A percentile compares a stretch with the other conserved stretches of the same genome.
phyloP scores from a whole-genome alignment of 1,140 invertebrate genomes.

The Chelonus insularis region DNA sequence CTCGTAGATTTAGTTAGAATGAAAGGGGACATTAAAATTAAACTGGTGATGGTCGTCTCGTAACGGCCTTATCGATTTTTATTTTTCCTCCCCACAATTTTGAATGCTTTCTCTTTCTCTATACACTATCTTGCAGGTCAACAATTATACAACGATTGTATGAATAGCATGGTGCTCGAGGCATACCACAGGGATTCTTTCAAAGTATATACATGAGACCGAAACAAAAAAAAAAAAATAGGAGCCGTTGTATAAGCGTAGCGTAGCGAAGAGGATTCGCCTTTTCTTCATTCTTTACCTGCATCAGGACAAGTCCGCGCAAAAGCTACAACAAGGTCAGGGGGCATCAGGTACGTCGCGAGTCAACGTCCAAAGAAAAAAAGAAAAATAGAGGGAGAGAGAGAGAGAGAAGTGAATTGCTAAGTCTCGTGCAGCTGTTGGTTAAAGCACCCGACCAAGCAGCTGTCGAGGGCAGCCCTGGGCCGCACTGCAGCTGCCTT shows the following conservation, averaged over 20 bases:
- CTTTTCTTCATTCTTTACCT: constrained; percentile 12
- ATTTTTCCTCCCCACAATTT: not conserved
- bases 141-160: not conserved
- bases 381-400: constrained; percentile 17
- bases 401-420: constrained; percentile 21
- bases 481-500: constrained; percentile 35
- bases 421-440: constrained; percentile 36
- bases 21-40: too few species aligned
- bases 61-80: constrained; percentile 48
- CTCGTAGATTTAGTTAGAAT: too few species aligned
- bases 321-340: not conserved
- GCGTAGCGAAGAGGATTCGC: not conserved
- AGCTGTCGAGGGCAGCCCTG: constrained; percentile 33
- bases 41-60: constrained; percentile 1
- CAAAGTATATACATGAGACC: too few species aligned
- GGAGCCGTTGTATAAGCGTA: not conserved
- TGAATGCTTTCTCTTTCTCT: not conserved
- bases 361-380: constrained; percentile 6
- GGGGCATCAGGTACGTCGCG: constrained; percentile 18
- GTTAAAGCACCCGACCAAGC: constrained; percentile 36
- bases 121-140: not conserved
- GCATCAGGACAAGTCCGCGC: constrained; percentile 8
- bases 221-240: not conserved
- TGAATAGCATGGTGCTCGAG: not conserved
- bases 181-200: too few species aligned